Conservation (phyloP, 2,113 vertebrate genomes). For the Cyphomyrus discorhynchus region DNA sequence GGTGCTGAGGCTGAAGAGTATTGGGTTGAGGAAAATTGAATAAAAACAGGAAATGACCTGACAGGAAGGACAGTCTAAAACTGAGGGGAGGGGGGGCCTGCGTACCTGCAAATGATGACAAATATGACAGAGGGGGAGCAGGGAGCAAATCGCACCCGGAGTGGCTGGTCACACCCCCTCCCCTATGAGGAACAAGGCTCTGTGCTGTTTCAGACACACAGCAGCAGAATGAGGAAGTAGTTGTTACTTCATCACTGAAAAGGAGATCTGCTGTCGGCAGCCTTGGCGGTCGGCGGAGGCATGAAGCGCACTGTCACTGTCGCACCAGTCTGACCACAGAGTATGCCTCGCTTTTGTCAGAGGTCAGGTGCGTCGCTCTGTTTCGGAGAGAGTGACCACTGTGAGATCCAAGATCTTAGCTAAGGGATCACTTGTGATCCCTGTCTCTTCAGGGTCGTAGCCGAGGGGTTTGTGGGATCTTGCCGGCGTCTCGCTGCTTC, state of each 20-base stretch:
- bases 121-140: not conserved
- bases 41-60: not conserved
- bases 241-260: not conserved
- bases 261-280: not conserved
- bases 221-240: not conserved
- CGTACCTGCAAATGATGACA: not conserved
- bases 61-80: not conserved
- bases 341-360: not conserved
- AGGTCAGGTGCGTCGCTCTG: not conserved
- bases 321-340: not conserved
- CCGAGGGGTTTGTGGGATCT: not conserved
- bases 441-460: not conserved
- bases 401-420: not conserved
- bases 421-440: not conserved
- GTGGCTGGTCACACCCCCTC: not conserved
- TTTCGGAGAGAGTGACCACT: not conserved
- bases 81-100: not conserved
- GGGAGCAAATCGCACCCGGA: not conserved
- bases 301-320: not conserved
- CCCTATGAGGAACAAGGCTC: not conserved
- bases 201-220: not conserved
- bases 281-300: not conserved
- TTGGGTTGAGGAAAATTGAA: not conserved
- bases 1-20: not conserved
- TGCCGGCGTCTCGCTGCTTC: not conserved